Evolutionary conservation across 2,888 invertebrate species (phyloP).

Genomic region (Liodrosophila aerea): DNA sequence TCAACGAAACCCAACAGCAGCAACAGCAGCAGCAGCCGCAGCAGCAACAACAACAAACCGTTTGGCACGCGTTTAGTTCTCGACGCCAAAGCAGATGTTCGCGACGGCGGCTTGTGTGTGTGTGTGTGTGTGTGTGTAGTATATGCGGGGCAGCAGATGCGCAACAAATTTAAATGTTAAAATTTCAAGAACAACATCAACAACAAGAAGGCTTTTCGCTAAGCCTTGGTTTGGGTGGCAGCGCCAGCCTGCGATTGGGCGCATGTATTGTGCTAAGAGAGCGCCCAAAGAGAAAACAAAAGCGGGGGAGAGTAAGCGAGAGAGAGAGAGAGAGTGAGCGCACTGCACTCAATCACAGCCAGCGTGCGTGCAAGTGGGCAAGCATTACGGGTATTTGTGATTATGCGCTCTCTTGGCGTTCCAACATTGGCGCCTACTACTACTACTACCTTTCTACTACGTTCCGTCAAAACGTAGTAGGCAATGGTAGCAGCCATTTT

Average conservation of each 20-base stretch:
- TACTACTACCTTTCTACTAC: conserved; percentile 35
- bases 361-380: too few relatives aligned
- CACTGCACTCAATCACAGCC: too few relatives aligned
- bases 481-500: conserved; percentile 46
- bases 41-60: conserved; percentile 1
- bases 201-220: conserved; percentile 24
- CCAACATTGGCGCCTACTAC: conserved; percentile 40
- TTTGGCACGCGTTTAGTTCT: conserved; percentile 24
- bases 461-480: conserved; percentile 14
- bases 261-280: not conserved
- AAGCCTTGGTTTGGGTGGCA: conserved; percentile 24
- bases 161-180: conserved; percentile 50
- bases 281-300: not conserved
- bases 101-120: not conserved
- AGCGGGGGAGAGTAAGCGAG: not conserved
- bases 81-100: conserved; percentile 17
- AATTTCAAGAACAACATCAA: conserved; percentile 14
- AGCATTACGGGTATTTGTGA: too few relatives aligned
- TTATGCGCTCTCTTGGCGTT: conserved; percentile 36
- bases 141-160: conserved; percentile 38
- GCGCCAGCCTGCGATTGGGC: conserved; percentile 22
- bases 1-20: conserved; percentile 25
- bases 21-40: conserved; percentile 14
- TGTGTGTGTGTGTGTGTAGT: conserved; percentile 18
- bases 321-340: conserved; percentile 3